A percentile compares a stretch with the other conserved stretches of the same genome.
Evolutionary conservation across 1,140 invertebrate genomes (phyloP).

Genomic region (Heterodera schachtii): DNA sequence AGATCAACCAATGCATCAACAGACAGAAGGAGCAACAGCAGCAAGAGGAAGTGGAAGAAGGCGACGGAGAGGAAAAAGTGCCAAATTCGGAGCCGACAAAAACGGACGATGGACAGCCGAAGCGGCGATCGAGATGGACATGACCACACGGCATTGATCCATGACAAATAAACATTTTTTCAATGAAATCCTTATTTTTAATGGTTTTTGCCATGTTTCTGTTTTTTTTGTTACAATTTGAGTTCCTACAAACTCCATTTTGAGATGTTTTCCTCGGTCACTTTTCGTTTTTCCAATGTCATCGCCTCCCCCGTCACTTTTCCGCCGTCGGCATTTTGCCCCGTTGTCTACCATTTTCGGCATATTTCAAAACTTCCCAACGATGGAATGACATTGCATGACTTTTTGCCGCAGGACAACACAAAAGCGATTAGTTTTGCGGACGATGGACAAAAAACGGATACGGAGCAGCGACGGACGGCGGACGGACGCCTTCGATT

Average conservation of each 20-base stretch:
- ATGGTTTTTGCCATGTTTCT: background rate
- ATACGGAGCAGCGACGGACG: constrained; percentile 24
- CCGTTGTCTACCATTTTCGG: background rate
- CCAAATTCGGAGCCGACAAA: background rate
- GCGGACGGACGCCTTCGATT: constrained; percentile 70
- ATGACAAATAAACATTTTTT: background rate
- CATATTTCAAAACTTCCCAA: constrained; percentile 8
- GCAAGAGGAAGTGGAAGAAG: background rate
- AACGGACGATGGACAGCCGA: background rate
- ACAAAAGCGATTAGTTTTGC: constrained; percentile 1
- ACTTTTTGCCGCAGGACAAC: constrained; percentile 20
- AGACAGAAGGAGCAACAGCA: background rate
- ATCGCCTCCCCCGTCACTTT: background rate
- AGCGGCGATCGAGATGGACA: background rate
- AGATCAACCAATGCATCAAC: constrained; percentile 30
- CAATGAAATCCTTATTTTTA: background rate
- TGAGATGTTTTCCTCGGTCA: constrained; percentile 4
- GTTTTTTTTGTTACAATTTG: background rate
- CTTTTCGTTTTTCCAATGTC: background rate
- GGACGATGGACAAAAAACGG: background rate
- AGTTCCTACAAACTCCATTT: background rate
- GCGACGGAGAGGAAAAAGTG: background rate
- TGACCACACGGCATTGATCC: background rate
- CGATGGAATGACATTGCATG: constrained; percentile 31
- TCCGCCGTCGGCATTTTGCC: background rate